phyloP scores from a whole-genome alignment of 2,113 vertebrate genomes.

The cattle (Bos taurus) region DNA sequence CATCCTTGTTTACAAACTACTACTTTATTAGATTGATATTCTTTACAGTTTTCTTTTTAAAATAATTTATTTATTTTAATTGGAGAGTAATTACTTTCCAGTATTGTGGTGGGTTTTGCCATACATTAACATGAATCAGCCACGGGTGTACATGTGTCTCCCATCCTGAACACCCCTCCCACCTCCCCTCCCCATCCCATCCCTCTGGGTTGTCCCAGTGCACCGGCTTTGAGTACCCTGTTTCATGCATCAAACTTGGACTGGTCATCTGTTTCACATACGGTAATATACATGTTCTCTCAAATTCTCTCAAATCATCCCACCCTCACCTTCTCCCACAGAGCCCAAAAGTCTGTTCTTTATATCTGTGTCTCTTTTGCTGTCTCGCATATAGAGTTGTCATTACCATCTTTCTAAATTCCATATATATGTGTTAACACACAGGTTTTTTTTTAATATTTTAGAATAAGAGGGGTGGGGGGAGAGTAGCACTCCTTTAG shows the following conservation, averaged over 20 bases:
- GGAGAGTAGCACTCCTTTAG: not conserved
- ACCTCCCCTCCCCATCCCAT: not conserved
- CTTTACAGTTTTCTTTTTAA: not conserved
- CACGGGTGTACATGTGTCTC: not conserved
- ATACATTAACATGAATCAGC: not conserved
- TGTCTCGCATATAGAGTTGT: fast-evolving
- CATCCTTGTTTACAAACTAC: not conserved
- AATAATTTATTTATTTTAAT: not conserved
- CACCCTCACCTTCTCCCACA: not conserved
- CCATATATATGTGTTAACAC: not conserved
- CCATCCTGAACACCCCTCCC: not conserved
- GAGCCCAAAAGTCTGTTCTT: not conserved
- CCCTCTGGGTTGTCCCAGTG: not conserved
- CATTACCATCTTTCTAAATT: not conserved
- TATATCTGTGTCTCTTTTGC: not conserved
- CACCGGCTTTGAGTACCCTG: not conserved
- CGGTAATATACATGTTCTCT: not conserved
- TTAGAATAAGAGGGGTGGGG: not conserved
- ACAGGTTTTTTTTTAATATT: not conserved
- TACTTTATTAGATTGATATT: not conserved
- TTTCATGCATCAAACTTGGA: not conserved
- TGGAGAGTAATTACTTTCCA: not conserved
- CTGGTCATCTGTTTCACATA: not conserved
- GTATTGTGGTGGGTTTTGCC: not conserved
- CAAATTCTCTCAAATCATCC: not conserved